Evolutionary conservation across 1,140 invertebrate genomes (phyloP), one percentile per base, ranked within the genome.

Genomic region (Microplitis demolitor): DNA sequence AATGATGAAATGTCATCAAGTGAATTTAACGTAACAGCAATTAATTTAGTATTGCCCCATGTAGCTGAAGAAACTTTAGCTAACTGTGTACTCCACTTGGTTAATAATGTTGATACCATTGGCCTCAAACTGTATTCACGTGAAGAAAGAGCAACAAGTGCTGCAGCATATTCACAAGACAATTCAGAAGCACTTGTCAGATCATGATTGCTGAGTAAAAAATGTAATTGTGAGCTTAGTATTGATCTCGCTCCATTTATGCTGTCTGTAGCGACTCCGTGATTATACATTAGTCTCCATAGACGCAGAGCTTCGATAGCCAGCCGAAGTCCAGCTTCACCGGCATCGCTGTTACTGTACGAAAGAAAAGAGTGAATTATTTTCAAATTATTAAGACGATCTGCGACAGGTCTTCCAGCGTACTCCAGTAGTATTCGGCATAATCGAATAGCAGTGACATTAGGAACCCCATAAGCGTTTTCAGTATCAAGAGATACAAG

Each of bases 11-110:
- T 73, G 35, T 86, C 77, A 2, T 76, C 54, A 6, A 81, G 62
- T 4, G 79, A 69, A n/a, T 72, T 74, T 61, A 87, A 76, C 35
- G 77, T 78, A 64, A 80, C 73, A 3, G 82, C 74, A 14, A 87
- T 56, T 56, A 87, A 76, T 73, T 85, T 84, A 31, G 79, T 82
- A 4, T 76, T 77, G 34, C 74, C 71, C 84, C 84, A 86, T n/a
- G 77, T 86, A 8, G 80, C 71, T 11, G 77, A 72, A n/a, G 74
- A 63, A 35, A 84, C n/a, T 3, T 72, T 76, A 3, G 67, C 69
- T 14, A 87, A 66, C 37, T 87, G 85, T 5, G 78, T 82, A 33
- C 78, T 86, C 85, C 85, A 87, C 69, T 86, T 87, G 1, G 50
- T 61, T 9, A 87, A 64, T 4, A 87, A 75, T 1, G 75, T 72